Conservation (phyloP, 2,113 vertebrate genomes). For the Daboia siamensis region DNA sequence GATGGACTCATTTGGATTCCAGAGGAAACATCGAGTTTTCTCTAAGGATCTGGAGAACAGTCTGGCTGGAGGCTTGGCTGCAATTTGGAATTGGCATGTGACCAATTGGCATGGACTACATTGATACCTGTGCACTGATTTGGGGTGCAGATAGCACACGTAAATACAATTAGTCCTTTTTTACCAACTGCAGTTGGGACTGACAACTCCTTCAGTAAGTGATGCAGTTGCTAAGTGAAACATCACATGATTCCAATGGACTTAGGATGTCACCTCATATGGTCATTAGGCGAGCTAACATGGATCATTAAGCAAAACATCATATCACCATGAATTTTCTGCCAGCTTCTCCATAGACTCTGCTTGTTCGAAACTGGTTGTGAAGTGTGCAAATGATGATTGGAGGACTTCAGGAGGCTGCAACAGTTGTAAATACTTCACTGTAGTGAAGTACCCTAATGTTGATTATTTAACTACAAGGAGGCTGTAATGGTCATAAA, state of each 20-base stretch:
- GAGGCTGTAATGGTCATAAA: neutral
- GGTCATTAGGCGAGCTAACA: neutral
- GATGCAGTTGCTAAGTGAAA: neutral
- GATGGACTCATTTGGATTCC: neutral
- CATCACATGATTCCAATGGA: neutral
- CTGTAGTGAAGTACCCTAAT: neutral
- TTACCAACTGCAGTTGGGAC: neutral
- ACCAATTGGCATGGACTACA: neutral
- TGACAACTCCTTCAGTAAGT: neutral
- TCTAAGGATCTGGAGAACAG: neutral
- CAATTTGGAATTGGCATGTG: neutral
- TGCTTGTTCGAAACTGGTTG: neutral
- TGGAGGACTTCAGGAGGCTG: neutral
- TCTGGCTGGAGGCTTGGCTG: neutral
- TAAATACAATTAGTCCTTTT: neutral
- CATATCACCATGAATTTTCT: neutral
- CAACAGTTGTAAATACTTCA: neutral
- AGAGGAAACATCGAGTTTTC: neutral
- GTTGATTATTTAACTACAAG: neutral
- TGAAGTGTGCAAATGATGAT: neutral
- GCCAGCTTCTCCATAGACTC: neutral
- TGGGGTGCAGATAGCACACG: neutral
- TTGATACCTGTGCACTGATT: neutral
- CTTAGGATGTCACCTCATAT: neutral
- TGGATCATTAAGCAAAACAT: neutral